Evolutionary conservation across 2,797 vertebrate species (phyloP), one percentile per base, ranked within the genome.

Genomic region (Salmo trutta): DNA sequence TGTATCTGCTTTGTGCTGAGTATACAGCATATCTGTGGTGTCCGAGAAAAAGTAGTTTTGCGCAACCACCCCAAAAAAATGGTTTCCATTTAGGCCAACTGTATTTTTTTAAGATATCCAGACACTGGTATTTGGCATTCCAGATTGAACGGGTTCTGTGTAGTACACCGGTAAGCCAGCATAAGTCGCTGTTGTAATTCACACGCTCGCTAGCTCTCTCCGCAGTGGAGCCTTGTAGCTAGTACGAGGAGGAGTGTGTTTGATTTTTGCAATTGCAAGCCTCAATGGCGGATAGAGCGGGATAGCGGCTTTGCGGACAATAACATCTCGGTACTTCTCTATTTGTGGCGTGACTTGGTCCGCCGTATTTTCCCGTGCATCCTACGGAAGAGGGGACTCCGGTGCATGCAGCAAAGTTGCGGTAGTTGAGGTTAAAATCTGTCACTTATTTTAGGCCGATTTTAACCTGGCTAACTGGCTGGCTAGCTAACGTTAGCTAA

Each of bases 281-380:
- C 91, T 94, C 94, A 95, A 95, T 95, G 95, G 95, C 95, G 95
- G 95, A 94, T 91, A 87, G 89, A 90, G 91, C 83, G 84, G 91
- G 88, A 82, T 85, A 90, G 91, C 90, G 85, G 87, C 85, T 84
- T 76, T 59, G 88, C 91, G 91, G 93, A 95, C 94, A 95, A 94
- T 94, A 95, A 95, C 93, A 93, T 81, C 84, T 86, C 73, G 53
- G 83, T 79, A 79, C 69, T 56, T 68, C 82, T 76, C 77, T 68
- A 79, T 75, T 82, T 73, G 77, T 47, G 84, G 74, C 71, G 85
- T 77, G 84, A 79, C 88, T 77, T n/a, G 51, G 70, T 87, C 81
- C 81, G 80, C 83, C 76, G 79, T 74, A 62, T 82, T 76, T 70
- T 78, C 64, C 31, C 68, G 51, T 51, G 74, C 66, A 68, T 73